These are phyloP conservation scores for Channallabes apus DNA, from an alignment of 2,797 vertebrate genomes.

Conservation along the genomic window DNA sequence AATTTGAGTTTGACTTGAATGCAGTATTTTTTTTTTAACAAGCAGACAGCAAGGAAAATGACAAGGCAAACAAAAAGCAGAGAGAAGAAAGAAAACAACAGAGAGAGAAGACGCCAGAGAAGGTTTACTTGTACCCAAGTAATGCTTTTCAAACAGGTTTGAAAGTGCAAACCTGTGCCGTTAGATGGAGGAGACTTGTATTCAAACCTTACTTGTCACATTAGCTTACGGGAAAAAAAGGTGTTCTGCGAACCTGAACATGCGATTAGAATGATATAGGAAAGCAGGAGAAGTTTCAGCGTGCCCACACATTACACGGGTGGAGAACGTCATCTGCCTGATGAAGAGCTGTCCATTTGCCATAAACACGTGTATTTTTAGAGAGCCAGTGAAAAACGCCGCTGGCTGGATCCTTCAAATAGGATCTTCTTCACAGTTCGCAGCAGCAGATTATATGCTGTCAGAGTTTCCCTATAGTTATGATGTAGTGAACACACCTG, in stretches of 20 bases:
- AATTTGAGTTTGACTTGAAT: not conserved
- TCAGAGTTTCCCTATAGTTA: not conserved
- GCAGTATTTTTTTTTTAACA: not conserved
- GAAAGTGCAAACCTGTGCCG: not conserved
- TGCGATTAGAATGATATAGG: not conserved
- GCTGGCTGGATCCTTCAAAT: not conserved
- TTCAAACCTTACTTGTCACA: not conserved
- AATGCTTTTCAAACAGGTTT: not conserved
- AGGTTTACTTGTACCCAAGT: not conserved
- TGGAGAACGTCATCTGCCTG: not conserved
- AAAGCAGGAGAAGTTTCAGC: not conserved
- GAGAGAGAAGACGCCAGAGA: not conserved
- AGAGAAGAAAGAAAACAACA: not conserved
- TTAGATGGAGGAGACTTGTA: not conserved
- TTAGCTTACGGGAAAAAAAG: not conserved
- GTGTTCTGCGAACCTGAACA: not conserved
- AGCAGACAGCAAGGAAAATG: conserved; percentile 4
- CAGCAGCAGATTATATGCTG: conserved; percentile 21
- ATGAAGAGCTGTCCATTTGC: conserved; percentile 1
- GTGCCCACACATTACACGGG: not conserved
- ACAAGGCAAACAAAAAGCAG: not conserved
- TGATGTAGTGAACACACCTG: not conserved
- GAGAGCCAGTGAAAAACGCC: not conserved
- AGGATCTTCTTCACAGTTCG: not conserved
- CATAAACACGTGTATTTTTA: not conserved